phyloP scores from a whole-genome alignment of 2,113 vertebrate species.

The Panthera uncia region DNA sequence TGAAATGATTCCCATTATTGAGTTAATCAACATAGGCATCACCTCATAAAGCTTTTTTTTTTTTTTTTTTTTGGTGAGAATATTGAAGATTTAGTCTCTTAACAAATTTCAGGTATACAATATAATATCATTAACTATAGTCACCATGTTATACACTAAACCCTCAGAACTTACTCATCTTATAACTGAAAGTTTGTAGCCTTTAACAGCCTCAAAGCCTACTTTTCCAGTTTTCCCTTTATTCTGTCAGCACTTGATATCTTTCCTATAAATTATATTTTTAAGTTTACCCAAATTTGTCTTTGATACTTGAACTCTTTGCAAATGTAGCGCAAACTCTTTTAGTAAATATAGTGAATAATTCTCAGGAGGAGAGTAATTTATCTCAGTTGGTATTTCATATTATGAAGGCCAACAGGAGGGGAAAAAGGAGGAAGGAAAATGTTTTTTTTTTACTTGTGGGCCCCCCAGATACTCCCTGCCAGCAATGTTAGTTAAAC shows the following conservation, averaged over 20 bases:
- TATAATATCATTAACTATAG: neutral
- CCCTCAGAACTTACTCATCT: neutral
- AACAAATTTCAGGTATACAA: neutral
- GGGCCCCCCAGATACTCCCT: neutral
- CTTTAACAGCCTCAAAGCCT: neutral
- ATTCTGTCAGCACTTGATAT: neutral
- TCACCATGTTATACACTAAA: neutral
- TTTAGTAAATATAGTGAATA: neutral
- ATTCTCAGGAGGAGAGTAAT: conserved; percentile 5
- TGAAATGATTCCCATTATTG: neutral
- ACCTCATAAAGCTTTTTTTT: neutral
- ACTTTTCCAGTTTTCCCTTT: neutral
- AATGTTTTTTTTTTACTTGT: neutral
- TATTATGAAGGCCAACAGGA: neutral
- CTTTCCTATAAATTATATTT: neutral
- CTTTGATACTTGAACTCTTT: conserved; percentile 20
- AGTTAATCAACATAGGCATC: neutral
- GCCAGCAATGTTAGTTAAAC: neutral
- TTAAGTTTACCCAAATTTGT: neutral
- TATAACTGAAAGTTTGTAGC: neutral
- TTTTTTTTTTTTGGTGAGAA: neutral
- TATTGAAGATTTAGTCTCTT: neutral
- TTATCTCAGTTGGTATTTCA: neutral
- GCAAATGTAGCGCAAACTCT: neutral
- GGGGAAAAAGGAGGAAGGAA: neutral